These are phyloP conservation scores for Petrocephalus microphthalmus DNA, from an alignment of 2,113 vertebrate genomes.

Conservation along the genomic window DNA sequence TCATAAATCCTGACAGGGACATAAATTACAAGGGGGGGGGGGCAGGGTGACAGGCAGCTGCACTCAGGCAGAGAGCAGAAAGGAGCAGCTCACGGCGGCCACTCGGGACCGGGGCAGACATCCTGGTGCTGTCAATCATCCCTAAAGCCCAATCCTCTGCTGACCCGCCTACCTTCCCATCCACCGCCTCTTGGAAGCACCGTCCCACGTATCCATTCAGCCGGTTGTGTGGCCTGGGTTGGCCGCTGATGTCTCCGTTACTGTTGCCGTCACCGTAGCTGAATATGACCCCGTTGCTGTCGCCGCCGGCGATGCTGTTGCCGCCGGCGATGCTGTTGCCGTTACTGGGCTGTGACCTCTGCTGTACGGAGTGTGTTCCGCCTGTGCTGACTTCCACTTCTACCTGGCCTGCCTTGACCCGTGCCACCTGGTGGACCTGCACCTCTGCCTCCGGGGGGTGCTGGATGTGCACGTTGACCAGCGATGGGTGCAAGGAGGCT, in stretches of 20 bases:
- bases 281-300: slow-evolving; percentile 4
- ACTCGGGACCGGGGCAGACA: neutral
- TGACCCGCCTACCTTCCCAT: slow-evolving; percentile 71
- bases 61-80: neutral
- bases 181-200: slow-evolving; percentile 77
- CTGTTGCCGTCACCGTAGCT: slow-evolving; percentile 32
- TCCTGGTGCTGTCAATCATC: neutral
- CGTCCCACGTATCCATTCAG: slow-evolving; percentile 64
- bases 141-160: neutral
- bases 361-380: slow-evolving; percentile 62
- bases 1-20: slow-evolving; percentile 35
- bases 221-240: slow-evolving; percentile 39
- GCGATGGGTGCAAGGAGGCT: slow-evolving; percentile 63
- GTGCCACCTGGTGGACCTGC: slow-evolving; percentile 66
- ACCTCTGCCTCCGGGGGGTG: slow-evolving; percentile 64
- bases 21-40: slow-evolving; percentile 42
- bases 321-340: no score
- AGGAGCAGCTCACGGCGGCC: neutral
- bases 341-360: slow-evolving; percentile 53
- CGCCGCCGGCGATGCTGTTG: slow-evolving; percentile 10
- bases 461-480: slow-evolving; percentile 70
- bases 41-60: neutral
- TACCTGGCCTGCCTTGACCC: slow-evolving; percentile 55
- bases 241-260: neutral
- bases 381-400: slow-evolving; percentile 53